A percentile compares a stretch with the other conserved stretches of the same genome.
Evolutionary conservation across 2,797 vertebrate species (phyloP).

Genomic region (Danionella dracula): DNA sequence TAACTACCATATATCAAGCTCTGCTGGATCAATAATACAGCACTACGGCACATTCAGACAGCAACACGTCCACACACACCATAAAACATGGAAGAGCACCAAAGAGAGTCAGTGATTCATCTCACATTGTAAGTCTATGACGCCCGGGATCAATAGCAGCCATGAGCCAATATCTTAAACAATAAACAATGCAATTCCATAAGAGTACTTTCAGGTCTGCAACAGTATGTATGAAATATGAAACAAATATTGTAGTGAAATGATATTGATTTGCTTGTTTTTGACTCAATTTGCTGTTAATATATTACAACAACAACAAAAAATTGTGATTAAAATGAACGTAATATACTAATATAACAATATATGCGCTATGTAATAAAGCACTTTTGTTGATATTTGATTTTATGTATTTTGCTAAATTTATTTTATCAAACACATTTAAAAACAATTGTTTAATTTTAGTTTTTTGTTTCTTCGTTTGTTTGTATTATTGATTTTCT

Average conservation of each 20-base stretch:
- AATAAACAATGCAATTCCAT: neutral
- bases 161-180: neutral
- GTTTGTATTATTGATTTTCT: no score
- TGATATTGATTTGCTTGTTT: neutral
- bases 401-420: no score
- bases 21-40: conserved; percentile 35
- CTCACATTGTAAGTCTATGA: neutral
- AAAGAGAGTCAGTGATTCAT: conserved; percentile 1
- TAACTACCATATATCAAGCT: conserved; percentile 42
- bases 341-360: no score
- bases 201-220: neutral
- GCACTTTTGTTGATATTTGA: no score
- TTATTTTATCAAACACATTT: no score
- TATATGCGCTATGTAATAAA: no score
- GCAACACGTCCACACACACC: neutral
- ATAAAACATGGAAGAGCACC: conserved; percentile 20
- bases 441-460: no score
- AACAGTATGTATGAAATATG: neutral
- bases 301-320: no score
- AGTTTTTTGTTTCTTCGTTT: no score
- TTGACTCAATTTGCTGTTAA: no score
- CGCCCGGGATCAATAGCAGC: neutral
- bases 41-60: conserved; percentile 28
- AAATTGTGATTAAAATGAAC: no score
- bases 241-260: neutral